Conservation (phyloP, 2,888 invertebrate species). For the Mellilla xanthometata region DNA sequence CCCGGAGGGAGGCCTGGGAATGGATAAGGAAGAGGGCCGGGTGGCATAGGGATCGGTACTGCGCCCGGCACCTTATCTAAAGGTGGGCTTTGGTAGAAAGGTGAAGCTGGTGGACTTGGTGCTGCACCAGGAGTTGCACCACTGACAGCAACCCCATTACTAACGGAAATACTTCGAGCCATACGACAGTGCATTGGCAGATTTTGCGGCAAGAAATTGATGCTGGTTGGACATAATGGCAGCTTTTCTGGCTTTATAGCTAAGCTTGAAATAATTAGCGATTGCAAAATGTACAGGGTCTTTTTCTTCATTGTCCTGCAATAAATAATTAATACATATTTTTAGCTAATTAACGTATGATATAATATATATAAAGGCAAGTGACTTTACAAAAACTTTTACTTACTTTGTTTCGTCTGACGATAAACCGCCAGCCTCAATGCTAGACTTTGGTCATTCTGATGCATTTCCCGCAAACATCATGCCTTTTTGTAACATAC, state of each 20-base stretch:
- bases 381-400: too few relatives aligned
- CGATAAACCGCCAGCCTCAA: constrained; percentile 4
- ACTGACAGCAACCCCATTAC: too few relatives aligned
- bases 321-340: constrained; percentile 32
- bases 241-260: constrained; percentile 51
- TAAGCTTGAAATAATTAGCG: constrained; percentile 26
- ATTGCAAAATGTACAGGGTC: constrained; percentile 30
- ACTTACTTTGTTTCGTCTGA: constrained; percentile 1
- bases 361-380: too few relatives aligned
- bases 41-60: constrained; percentile 33
- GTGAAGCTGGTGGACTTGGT: constrained; percentile 13
- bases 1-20: constrained; percentile 13
- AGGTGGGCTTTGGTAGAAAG: constrained; percentile 32
- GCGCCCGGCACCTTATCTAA: constrained; percentile 39
- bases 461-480: constrained; percentile 10
- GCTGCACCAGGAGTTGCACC: background rate
- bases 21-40: constrained; percentile 25
- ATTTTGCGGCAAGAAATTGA: constrained; percentile 63
- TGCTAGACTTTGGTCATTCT: constrained; percentile 13
- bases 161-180: constrained; percentile 44
- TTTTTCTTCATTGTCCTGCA: constrained; percentile 46
- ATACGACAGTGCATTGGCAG: constrained; percentile 75
- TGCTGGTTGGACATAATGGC: constrained; percentile 62
- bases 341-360: too few relatives aligned
- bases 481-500: constrained; percentile 40